These are phyloP conservation scores for Octopus sinensis DNA, from an alignment of 1,140 invertebrate genomes.

Conservation along the genomic window DNA sequence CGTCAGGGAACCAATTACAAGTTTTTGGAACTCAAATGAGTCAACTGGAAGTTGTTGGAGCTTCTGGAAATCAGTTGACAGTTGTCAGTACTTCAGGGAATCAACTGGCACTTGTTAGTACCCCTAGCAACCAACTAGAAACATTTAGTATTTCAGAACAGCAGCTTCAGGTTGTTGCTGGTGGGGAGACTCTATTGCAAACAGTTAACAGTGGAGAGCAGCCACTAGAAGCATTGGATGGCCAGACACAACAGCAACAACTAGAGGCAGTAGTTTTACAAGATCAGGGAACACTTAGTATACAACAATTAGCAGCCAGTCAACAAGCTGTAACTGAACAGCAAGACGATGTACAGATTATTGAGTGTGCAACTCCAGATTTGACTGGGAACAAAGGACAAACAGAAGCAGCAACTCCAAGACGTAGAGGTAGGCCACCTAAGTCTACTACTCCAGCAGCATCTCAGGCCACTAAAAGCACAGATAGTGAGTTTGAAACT, in stretches of 20 bases:
- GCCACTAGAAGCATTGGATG: slow-evolving; percentile 15
- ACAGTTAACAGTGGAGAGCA: not conserved
- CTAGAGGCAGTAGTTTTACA: slow-evolving; percentile 15
- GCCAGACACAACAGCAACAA: slow-evolving; percentile 18
- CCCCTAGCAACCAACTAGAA: too few species aligned
- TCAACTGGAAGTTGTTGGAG: too few species aligned
- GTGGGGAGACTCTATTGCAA: too few species aligned
- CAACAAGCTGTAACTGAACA: slow-evolving; percentile 20
- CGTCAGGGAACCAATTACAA: too few species aligned
- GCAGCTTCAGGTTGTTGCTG: too few species aligned
- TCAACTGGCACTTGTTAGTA: too few species aligned
- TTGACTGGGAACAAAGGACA: slow-evolving; percentile 20
- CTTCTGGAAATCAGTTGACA: too few species aligned
- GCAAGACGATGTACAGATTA: slow-evolving; percentile 15
- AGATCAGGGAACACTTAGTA: not conserved
- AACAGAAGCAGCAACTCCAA: slow-evolving; percentile 18
- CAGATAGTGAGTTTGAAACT: not conserved
- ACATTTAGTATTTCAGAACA: too few species aligned
- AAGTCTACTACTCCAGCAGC: slow-evolving; percentile 8
- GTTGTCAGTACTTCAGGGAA: too few species aligned
- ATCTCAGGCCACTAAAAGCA: not conserved
- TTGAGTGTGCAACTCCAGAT: slow-evolving; percentile 26
- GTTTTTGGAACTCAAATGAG: too few species aligned
- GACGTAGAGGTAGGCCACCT: slow-evolving; percentile 18
- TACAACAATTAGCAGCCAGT: not conserved